Base-by-base conservation (phyloP, 1,140 invertebrate species). In the Nomia melanderi region DNA sequence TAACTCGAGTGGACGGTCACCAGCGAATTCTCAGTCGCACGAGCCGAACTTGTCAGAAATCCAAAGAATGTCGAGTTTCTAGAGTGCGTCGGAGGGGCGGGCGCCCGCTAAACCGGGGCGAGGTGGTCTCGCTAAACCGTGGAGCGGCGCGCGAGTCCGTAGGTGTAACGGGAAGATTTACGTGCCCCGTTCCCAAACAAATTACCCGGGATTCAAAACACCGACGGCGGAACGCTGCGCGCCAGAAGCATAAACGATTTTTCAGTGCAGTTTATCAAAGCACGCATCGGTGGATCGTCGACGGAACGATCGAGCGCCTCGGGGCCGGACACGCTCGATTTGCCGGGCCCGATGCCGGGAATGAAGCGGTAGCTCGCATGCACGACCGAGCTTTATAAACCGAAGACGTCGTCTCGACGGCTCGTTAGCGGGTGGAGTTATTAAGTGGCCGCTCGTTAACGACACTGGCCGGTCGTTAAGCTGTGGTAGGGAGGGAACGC, bases 401-500 rank as follows among this genome's bases (percentile, higher is more conserved):
- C 78, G 73, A 84, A 80, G 81, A 83, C 72, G 54, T 79, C 72
- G 79, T 82, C 82, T 83, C 80, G 82, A 81, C 82, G 83, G 66
- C 67, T 84, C 78, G 83, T 84, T 84, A 84, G 71, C 69, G 82
- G 83, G 65, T 76, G 70, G 59, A 76, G 71, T 84, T 84, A 85
- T 82, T 81, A 85, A 84, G 67, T 85, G 83, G 29, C 41, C 44
- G 36, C 74, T 79, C 73, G 81, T 84, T 84, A 84, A 84, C 77
- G 69, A 74, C 62, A 63, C 63, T 50, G 62, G 70, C 57, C 66
- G 33, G 41, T 83, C 77, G 75, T 82, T 82, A 83, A 60, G 74
- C n/a, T 23, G 27, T 12, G 33, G 14, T 29, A 41, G 53, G 59
- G 20, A 63, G 57, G 70, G 47, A 50, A 64, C 54, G 57, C 60